Conservation (phyloP, 2,888 invertebrate genomes). For the Steromphala cineraria region DNA sequence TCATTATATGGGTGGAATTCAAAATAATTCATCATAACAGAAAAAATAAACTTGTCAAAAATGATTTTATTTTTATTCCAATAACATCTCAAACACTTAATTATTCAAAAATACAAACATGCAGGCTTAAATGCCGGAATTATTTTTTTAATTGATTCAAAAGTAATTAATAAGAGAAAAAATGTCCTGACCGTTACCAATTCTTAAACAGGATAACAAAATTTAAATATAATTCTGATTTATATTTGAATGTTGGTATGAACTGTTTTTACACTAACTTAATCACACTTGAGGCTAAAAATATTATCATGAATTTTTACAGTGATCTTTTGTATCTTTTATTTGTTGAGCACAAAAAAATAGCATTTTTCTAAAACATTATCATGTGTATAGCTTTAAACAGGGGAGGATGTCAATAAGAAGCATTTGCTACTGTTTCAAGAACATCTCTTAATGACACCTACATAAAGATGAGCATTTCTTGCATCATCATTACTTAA, state of each 20-base stretch:
- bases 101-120: slow-evolving; percentile 7
- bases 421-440: background rate
- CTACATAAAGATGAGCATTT: background rate
- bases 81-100: slow-evolving; percentile 7
- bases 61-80: background rate
- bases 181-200: slow-evolving; percentile 10
- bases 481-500: background rate
- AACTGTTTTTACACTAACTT: background rate
- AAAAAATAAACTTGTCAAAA: background rate
- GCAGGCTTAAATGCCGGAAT: background rate
- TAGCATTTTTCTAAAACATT: slow-evolving; percentile 3
- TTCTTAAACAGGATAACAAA: background rate
- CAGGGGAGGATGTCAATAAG: slow-evolving; percentile 1
- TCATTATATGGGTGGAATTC: background rate
- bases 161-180: slow-evolving; percentile 6
- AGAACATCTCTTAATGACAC: background rate
- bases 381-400: background rate
- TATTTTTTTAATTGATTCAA: slow-evolving; percentile 1
- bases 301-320: background rate
- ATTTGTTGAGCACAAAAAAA: background rate
- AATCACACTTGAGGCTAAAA: background rate
- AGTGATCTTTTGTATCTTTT: background rate
- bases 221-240: background rate
- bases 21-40: slow-evolving; percentile 4
- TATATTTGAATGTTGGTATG: background rate